Evolutionary conservation across 2,113 vertebrate species (phyloP), one percentile per base, ranked within the genome.

Genomic region (Lasiurus cinereus): DNA sequence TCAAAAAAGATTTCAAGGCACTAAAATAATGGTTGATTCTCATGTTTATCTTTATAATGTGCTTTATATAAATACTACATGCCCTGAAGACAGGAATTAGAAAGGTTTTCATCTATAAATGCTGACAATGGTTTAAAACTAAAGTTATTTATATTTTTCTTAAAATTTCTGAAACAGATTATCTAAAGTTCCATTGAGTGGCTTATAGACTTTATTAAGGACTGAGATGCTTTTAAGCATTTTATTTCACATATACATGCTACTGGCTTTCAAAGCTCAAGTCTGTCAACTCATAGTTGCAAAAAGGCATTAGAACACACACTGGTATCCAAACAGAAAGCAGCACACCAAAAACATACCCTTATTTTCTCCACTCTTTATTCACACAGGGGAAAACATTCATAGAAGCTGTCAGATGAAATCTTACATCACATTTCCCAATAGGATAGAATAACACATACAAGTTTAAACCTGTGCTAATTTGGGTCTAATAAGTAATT

Each of bases 151-250:
- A 46, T 31, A 36, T 85, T 80, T 48, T 94, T 66, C 46, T 67
- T 73, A 82, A 87, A 43, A 82, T 59, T 90, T 86, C 31, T 54
- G 56, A 78, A 62, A 36, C 8, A 74, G 9, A 91, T 43, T 29
- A n/a, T 56, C 24, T 27, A 48, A 72, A 64, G 16, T 73, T 82
- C 6, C 9, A 56, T 24, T 88, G 56, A 74, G 16, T 39, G 10
- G 0, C 31, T 74, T 15, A 66, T 46, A 46, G 7, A 48, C 56
- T 76, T 87, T 39, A 56, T 36, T 0, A 62, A 70, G 5, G 27
- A 76, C 9, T 22, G 8, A 64, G 8, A 6, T 48, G 59, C 1
- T 69, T 67, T 46, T 46, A 29, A 31, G 3, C 18, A 73, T 80
- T 48, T 18, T 80, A 27, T 54, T 80, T 39, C 36, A 39, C 8